Percentiles rank a stretch among this genome's conserved stretches.
Conservation (phyloP, 2,797 vertebrate genomes). For the Anniella stebbinsi region DNA sequence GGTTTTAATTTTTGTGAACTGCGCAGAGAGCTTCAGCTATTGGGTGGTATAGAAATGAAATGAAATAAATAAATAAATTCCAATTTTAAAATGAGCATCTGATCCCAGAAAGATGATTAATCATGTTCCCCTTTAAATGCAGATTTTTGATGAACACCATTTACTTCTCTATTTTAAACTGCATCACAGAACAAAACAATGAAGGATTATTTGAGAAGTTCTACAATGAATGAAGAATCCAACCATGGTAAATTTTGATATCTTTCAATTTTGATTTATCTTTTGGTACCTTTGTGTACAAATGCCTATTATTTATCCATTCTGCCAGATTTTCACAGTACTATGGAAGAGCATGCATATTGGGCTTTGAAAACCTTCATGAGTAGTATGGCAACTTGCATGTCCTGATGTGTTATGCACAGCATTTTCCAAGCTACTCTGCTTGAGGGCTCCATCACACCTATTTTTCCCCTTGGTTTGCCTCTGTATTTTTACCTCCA, state of each 20-base stretch:
- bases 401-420: background rate
- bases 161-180: background rate
- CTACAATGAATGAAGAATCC: background rate
- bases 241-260: slow-evolving; percentile 47
- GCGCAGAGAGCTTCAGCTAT: too few species aligned
- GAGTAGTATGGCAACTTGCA: background rate
- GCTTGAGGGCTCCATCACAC: too few species aligned
- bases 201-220: slow-evolving; percentile 29
- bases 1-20: too few species aligned
- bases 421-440: background rate
- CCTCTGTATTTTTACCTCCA: too few species aligned
- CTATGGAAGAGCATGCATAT: too few species aligned
- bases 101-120: background rate
- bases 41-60: too few species aligned
- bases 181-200: slow-evolving; percentile 30
- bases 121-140: background rate
- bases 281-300: background rate
- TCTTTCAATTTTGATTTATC: background rate
- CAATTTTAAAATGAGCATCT: background rate
- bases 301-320: background rate
- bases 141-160: slow-evolving; percentile 36
- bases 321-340: background rate
- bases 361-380: background rate
- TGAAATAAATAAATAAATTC: background rate
- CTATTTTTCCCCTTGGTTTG: too few species aligned